Evolutionary conservation across 2,888 invertebrate genomes (phyloP), one percentile per base, ranked within the genome.

Genomic region (Horisme vitalbata): DNA sequence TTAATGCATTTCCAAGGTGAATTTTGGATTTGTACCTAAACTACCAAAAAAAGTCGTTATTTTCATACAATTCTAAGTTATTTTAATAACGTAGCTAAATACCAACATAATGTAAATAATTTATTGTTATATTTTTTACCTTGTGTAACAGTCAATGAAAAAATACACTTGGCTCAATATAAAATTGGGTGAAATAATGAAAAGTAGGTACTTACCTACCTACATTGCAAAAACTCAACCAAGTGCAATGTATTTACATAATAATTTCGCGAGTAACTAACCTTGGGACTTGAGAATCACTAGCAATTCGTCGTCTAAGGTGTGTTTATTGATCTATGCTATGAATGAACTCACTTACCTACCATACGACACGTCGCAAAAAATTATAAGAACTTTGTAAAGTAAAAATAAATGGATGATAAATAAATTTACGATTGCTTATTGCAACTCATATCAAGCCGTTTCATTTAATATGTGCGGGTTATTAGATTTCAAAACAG

Each of bases 211-310:
- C 26, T 35, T 26, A 38, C 13, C 34, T 14, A 32, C 7, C 36
- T 43, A 45, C 33, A 48, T 62, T 52, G 50, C 41, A 60, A 57
- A 61, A 65, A 56, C 52, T 51, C 61, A 61, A 57, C 59, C 61
- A 66, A 60, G 64, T 69, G 70, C 71, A 72, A 41, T 44, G 47
- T 71, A 79, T 84, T 82, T 79, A 75, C 82, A 83, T 81, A 82
- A 79, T 69, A 79, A 78, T 82, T 82, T 79, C 61, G 71, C 76
- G 67, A 69, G 59, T 73, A 51, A 64, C 79, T 80, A 51, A 65
- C 79, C 81, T 79, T 79, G 76, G 71, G 60, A 53, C 52, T 23
- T 28, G 32, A 57, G 56, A 68, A 52, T 49, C 38, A 35, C 34
- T 52, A 53, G 47, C 3, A 37, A 41, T 23, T 28, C 24, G 18